Evolutionary conservation across 2,797 vertebrate species (phyloP).

Genomic region (Hyperoplus lanceolatus): DNA sequence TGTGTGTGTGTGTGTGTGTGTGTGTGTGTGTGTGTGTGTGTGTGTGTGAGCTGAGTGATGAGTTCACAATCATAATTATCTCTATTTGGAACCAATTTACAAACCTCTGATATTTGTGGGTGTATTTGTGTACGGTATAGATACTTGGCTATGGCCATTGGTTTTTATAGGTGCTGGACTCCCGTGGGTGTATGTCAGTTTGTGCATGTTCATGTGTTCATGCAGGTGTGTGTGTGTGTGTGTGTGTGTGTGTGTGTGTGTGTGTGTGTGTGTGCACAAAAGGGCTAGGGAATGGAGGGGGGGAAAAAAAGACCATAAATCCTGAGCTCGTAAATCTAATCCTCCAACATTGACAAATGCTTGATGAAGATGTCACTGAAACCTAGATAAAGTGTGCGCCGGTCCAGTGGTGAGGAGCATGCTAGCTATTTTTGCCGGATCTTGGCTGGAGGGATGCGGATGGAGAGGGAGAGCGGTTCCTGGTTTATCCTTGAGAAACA

Average conservation of each 20-base stretch:
- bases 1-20: conserved; percentile 42
- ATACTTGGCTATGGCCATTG: conserved; percentile 1
- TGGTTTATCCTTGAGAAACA: conserved; percentile 64
- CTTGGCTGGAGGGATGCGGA: conserved; percentile 60
- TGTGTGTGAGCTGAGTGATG: conserved; percentile 59
- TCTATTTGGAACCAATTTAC: conserved; percentile 60
- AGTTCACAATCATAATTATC: conserved; percentile 66
- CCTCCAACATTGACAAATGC: conserved; percentile 85
- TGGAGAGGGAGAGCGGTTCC: conserved; percentile 60
- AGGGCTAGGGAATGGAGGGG: conserved; percentile 33
- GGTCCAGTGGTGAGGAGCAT: conserved; percentile 68
- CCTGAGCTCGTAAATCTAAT: conserved; percentile 84
- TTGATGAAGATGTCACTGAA: conserved; percentile 87
- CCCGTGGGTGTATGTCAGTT: conserved; percentile 18
- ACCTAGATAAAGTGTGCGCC: conserved; percentile 83
- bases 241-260: conserved; percentile 34
- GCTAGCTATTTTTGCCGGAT: conserved; percentile 60
- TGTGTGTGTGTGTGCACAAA: conserved; percentile 39
- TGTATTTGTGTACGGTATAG: conserved; percentile 41
- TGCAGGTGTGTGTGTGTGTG: conserved; percentile 10
- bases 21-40: conserved; percentile 44
- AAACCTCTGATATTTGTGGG: conserved; percentile 35
- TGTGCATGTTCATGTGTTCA: conserved; percentile 7
- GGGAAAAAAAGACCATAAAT: conserved; percentile 73
- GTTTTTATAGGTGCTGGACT: conserved; percentile 26